phyloP scores from a whole-genome alignment of 2,797 vertebrate genomes.

The Nasua narica region DNA sequence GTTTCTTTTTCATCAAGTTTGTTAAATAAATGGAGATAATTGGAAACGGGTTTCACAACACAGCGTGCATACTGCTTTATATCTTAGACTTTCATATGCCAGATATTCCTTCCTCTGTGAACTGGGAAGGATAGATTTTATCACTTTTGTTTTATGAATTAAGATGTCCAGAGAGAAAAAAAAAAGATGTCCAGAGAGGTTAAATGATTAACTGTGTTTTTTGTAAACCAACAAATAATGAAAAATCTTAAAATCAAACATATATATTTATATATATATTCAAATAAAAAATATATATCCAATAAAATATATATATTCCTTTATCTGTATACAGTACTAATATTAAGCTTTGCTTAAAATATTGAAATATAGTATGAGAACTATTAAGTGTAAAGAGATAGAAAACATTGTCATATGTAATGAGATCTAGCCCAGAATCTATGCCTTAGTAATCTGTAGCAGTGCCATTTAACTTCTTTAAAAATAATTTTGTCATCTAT shows the following conservation, averaged over 20 bases:
- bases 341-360: neutral
- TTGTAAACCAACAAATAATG: neutral
- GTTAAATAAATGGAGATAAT: neutral
- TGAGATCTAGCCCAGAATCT: neutral
- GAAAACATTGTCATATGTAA: neutral
- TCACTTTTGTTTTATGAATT: constrained; percentile 1
- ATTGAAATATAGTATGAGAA: neutral
- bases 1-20: neutral
- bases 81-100: neutral
- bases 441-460: neutral
- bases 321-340: neutral
- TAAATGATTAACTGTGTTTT: neutral
- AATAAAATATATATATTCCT: neutral
- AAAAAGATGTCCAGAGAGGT: neutral
- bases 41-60: neutral
- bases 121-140: neutral
- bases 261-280: neutral
- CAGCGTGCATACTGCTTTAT: neutral
- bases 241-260: neutral
- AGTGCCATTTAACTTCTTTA: neutral
- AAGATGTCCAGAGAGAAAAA: neutral
- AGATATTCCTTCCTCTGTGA: neutral
- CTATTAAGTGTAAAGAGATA: neutral
- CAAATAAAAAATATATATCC: neutral
- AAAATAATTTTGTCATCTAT: neutral